These are phyloP conservation scores for Diplolepis rosae DNA, from an alignment of 2,888 invertebrate species.

Conservation along the genomic window DNA sequence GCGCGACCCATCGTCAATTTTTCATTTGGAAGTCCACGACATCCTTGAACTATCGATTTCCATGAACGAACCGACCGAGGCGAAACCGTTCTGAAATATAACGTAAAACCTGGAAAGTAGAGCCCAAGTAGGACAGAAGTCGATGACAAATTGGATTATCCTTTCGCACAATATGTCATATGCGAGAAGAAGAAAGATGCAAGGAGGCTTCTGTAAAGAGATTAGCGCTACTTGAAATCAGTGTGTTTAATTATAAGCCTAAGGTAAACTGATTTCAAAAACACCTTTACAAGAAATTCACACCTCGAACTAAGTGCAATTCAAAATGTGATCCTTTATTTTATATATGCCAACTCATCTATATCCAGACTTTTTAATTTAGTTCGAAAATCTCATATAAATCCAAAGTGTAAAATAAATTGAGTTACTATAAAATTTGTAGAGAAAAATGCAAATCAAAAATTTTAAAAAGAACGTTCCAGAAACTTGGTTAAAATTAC, in stretches of 20 bases:
- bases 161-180: slow-evolving; percentile 19
- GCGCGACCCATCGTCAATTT: slow-evolving; percentile 51
- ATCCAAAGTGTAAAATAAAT: too few relatives aligned
- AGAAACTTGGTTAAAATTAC: too few relatives aligned
- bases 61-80: slow-evolving; percentile 22
- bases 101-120: slow-evolving; percentile 11
- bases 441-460: too few relatives aligned
- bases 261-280: slow-evolving; percentile 12
- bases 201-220: slow-evolving; percentile 39
- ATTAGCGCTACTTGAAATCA: slow-evolving; percentile 39
- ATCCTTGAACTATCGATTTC: slow-evolving; percentile 64
- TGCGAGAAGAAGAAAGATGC: neutral
- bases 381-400: too few relatives aligned
- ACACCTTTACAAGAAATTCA: slow-evolving; percentile 14
- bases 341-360: neutral
- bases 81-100: slow-evolving; percentile 20
- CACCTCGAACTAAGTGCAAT: neutral
- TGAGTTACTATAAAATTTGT: too few relatives aligned
- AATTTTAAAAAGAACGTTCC: too few relatives aligned
- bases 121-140: slow-evolving; percentile 26
- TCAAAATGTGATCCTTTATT: neutral
- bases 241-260: too few relatives aligned
- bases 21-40: slow-evolving; percentile 46
- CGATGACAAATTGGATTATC: slow-evolving; percentile 28
- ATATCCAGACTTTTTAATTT: neutral